Conservation (phyloP, 2,888 invertebrate species). For the Sceliomorpha sp. region DNA sequence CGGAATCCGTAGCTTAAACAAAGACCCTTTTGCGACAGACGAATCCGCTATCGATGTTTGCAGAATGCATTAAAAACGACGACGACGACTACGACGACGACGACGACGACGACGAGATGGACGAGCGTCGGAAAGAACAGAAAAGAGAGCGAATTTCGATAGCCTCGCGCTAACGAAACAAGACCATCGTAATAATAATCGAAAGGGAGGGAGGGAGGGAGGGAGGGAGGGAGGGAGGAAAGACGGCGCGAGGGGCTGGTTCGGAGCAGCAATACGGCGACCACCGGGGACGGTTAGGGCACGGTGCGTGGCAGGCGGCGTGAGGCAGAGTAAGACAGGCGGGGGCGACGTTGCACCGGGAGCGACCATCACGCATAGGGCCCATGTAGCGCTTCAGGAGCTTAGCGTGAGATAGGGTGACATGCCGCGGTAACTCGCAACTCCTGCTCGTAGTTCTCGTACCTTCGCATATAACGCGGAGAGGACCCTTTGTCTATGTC, state of each 20-base stretch:
- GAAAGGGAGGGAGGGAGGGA: not conserved
- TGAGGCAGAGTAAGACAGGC: slow-evolving; percentile 22
- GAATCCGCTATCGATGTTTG: slow-evolving; percentile 72
- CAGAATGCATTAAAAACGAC: slow-evolving; percentile 71
- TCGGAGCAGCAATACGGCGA: too few relatives aligned
- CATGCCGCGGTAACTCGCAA: slow-evolving; percentile 35
- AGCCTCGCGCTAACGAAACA: slow-evolving; percentile 45
- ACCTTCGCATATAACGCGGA: slow-evolving; percentile 35
- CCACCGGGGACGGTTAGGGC: too few relatives aligned
- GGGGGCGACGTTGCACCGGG: slow-evolving; percentile 26
- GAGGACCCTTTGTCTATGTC: slow-evolving; percentile 78
- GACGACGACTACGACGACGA: slow-evolving; percentile 14
- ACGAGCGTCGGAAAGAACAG: not conserved
- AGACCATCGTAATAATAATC: slow-evolving; percentile 15
- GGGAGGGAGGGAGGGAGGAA: slow-evolving; percentile 11
- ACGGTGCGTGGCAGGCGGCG: too few relatives aligned
- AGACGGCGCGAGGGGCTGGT: slow-evolving; percentile 12
- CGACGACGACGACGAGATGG: slow-evolving; percentile 20
- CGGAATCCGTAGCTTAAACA: slow-evolving; percentile 76
- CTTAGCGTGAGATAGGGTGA: slow-evolving; percentile 63
- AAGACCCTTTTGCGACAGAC: slow-evolving; percentile 65
- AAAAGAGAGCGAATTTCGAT: slow-evolving; percentile 27
- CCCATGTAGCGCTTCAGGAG: slow-evolving; percentile 70
- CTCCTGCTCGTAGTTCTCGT: slow-evolving; percentile 14
- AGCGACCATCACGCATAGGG: slow-evolving; percentile 76